A percentile compares a stretch with the other conserved stretches of the same genome.
Evolutionary conservation across 1,140 invertebrate species (phyloP).

Genomic region (Trissolcus basalis): DNA sequence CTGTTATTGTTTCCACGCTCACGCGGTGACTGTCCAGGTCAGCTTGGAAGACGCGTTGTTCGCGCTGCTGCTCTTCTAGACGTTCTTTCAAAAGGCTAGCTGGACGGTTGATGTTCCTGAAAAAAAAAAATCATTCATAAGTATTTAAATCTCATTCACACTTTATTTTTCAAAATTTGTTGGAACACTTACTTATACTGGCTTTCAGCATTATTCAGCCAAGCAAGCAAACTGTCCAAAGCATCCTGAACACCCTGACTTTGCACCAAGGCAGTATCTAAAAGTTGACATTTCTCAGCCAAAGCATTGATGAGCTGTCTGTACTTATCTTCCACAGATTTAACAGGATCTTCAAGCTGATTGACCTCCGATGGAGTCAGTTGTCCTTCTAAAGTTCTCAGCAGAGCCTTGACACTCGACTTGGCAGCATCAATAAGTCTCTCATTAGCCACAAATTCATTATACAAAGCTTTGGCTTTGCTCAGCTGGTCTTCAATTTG

Average conservation of each 20-base stretch:
- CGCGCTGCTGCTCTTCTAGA: conserved; percentile 91
- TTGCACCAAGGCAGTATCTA: conserved; percentile 93
- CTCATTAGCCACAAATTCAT: conserved; percentile 90
- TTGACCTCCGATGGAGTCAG: conserved; percentile 85
- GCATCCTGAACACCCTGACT: conserved; percentile 96
- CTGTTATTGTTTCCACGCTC: conserved; percentile 88
- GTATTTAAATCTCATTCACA: too few relatives aligned
- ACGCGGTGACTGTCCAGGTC: conserved; percentile 91
- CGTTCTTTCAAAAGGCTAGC: conserved; percentile 92
- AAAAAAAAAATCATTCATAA: conserved; percentile 33
- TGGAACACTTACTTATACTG: conserved; percentile 82
- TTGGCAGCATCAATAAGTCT: conserved; percentile 88
- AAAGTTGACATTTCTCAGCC: conserved; percentile 85
- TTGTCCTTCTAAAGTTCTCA: conserved; percentile 87
- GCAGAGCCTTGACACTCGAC: conserved; percentile 82
- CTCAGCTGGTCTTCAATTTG: conserved; percentile 91
- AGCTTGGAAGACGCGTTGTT: conserved; percentile 86
- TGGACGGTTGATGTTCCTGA: conserved; percentile 83
- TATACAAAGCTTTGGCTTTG: conserved; percentile 88
- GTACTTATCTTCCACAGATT: conserved; percentile 87
- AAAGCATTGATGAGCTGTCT: conserved; percentile 83
- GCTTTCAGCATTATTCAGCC: conserved; percentile 90
- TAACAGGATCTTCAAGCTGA: conserved; percentile 86
- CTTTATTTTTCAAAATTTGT: neutral
- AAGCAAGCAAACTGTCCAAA: conserved; percentile 87